Evolutionary conservation across 2,113 vertebrate species (phyloP).

Genomic region (Burhinus bistriatus): DNA sequence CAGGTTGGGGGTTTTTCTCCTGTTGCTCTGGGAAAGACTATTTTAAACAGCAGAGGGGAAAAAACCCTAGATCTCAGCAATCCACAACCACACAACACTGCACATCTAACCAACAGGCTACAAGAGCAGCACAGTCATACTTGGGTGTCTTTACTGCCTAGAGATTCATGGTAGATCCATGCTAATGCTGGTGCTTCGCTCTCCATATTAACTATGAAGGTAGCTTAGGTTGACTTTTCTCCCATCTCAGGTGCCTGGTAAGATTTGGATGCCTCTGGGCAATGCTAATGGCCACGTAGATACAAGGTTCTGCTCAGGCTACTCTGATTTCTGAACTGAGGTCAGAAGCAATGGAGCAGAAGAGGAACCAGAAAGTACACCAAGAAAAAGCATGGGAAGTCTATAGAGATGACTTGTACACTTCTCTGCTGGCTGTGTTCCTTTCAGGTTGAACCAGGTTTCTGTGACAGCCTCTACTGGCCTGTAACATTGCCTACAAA

Average conservation of each 20-base stretch:
- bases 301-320: not conserved
- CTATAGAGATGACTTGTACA: not conserved
- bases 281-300: not conserved
- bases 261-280: not conserved
- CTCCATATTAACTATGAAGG: not conserved
- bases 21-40: not conserved
- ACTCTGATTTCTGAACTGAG: not conserved
- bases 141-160: not conserved
- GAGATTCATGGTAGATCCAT: not conserved
- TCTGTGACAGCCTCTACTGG: not conserved
- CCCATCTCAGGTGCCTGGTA: not conserved
- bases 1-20: not conserved
- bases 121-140: not conserved
- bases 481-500: not conserved
- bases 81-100: not conserved
- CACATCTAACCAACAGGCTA: not conserved
- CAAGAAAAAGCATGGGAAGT: not conserved
- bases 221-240: not conserved
- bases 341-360: not conserved
- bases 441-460: not conserved
- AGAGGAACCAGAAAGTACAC: not conserved
- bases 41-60: not conserved
- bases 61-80: not conserved
- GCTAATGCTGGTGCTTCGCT: not conserved
- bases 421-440: not conserved